Evolutionary conservation across 2,797 vertebrate genomes (phyloP), one percentile per base, ranked within the genome.

Genomic region (Schizopygopsis pylzovi): DNA sequence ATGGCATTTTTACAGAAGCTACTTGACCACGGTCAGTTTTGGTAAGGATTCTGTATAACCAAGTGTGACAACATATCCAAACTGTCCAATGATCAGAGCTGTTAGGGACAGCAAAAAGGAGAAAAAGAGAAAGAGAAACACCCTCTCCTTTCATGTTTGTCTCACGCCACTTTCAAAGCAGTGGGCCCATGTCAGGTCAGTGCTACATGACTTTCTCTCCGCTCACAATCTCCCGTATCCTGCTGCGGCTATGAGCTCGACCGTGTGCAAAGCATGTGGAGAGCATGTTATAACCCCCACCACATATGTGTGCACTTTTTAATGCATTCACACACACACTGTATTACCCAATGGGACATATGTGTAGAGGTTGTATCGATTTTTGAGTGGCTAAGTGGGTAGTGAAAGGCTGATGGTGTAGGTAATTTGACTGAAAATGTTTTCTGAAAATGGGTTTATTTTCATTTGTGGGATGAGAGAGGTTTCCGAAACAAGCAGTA

Each of bases 181-280:
- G 73, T 80, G 81, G 63, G 86, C 76, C 82, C 85, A 88, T 88
- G 88, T 88, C 88, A 88, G 89, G 88, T 90, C 89, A 87, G 88
- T 85, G 79, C 88, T 88, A 85, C 89, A 89, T 78, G 82, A 89
- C 82, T 81, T 88, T 82, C 82, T 84, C 82, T 83, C 76, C 6
- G 81, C 83, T 86, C 83, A 67, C 87, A 86, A 88, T 87, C 81
- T 85, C 70, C 70, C 52, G 43, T 78, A 75, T 67, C 82, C 90
- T 88, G 90, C 89, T 89, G 90, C n/a, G 89, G 83, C 68, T 84
- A 86, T 80, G 76, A 83, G 88, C 88, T 76, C 22, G 52, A 75
- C 45, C 45, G 56, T 81, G 88, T 82, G 82, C 86, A 87, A 81
- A 81, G 79, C 81, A 79, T 78, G 85, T 88, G 71, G 76, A 88